Conservation (phyloP, 2,797 vertebrate species). For the Macrochelys suwanniensis region DNA sequence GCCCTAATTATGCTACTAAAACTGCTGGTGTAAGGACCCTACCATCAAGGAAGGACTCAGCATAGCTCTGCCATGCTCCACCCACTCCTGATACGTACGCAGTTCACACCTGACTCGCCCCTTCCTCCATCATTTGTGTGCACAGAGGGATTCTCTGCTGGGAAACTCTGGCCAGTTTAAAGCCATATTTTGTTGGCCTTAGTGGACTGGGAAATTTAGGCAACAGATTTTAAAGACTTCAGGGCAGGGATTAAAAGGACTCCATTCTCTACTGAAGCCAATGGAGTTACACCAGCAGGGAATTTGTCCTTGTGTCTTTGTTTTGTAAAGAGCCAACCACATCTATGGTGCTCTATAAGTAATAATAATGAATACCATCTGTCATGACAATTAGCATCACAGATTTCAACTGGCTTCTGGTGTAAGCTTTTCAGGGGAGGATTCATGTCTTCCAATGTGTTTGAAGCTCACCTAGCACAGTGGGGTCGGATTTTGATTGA, state of each 20-base stretch:
- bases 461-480: background rate
- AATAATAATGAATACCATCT: background rate
- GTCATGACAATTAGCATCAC: background rate
- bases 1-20: background rate
- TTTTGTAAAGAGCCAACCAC: background rate
- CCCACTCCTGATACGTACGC: background rate
- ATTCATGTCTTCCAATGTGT: background rate
- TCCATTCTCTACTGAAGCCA: background rate
- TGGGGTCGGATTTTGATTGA: background rate
- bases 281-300: background rate
- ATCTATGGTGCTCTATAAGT: background rate
- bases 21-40: fast-evolving
- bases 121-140: background rate
- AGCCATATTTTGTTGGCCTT: background rate
- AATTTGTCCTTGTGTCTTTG: background rate
- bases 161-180: background rate
- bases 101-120: background rate
- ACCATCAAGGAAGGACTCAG: background rate
- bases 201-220: background rate
- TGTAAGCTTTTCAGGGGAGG: background rate
- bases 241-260: background rate
- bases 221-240: background rate
- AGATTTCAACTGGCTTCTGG: background rate
- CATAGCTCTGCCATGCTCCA: background rate
- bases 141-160: background rate